A percentile compares a stretch with the other conserved stretches of the same genome.
Conservation (phyloP, 2,888 invertebrate genomes). For the Acrobasis suavella region DNA sequence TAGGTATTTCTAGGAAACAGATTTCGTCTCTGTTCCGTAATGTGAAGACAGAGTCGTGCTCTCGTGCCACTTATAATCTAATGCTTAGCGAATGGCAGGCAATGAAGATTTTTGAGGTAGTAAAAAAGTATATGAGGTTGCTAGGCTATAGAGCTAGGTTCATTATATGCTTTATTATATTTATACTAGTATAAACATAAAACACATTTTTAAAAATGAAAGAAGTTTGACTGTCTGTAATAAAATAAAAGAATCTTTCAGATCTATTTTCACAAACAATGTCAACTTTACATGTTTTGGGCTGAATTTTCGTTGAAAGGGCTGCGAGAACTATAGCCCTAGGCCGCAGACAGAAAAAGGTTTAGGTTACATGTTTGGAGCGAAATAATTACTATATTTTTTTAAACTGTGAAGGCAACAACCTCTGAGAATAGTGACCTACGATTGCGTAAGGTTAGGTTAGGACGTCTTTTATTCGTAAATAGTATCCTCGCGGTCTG, state of each 20-base stretch:
- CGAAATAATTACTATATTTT: background rate
- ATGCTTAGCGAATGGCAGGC: too few relatives aligned
- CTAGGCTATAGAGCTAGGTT: too few relatives aligned
- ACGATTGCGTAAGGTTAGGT: constrained; percentile 22
- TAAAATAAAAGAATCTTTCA: background rate
- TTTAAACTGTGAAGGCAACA: constrained; percentile 1
- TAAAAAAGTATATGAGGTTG: too few relatives aligned
- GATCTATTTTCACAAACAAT: background rate
- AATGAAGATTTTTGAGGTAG: too few relatives aligned
- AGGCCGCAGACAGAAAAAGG: background rate
- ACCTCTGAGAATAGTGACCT: constrained; percentile 21
- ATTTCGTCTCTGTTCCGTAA: too few relatives aligned
- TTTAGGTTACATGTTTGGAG: background rate
- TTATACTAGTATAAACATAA: too few relatives aligned
- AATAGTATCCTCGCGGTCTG: background rate
- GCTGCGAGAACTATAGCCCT: background rate
- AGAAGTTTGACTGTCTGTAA: background rate
- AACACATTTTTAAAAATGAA: background rate
- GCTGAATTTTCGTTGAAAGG: background rate
- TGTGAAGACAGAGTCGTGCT: too few relatives aligned
- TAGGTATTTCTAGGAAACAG: background rate
- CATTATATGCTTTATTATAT: too few relatives aligned
- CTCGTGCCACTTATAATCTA: too few relatives aligned
- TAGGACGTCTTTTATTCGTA: constrained; percentile 17
- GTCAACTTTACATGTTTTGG: background rate